A percentile compares a stretch with the other conserved stretches of the same genome.
phyloP scores from a whole-genome alignment of 2,888 invertebrate genomes.

The Entomobrya proxima region DNA sequence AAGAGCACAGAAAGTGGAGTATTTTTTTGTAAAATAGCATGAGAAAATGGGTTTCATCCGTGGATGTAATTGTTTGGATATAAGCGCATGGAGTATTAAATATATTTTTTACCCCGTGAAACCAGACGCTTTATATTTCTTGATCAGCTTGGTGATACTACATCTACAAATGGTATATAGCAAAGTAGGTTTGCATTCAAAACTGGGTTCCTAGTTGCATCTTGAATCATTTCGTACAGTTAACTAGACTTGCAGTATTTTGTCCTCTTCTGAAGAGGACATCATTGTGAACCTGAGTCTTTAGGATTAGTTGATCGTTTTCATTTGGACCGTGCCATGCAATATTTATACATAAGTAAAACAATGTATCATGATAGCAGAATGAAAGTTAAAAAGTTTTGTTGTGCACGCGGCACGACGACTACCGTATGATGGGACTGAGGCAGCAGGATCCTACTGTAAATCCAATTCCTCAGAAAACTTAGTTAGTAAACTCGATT shows the following conservation, averaged over 20 bases:
- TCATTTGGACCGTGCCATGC: background rate
- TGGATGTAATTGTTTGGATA: background rate
- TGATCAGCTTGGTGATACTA: background rate
- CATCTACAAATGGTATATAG: too few relatives aligned
- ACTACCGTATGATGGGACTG: background rate
- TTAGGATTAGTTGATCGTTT: background rate
- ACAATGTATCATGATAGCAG: too few relatives aligned
- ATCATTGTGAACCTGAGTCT: constrained; percentile 12
- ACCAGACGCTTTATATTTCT: constrained; percentile 6
- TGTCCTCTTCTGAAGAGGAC: background rate
- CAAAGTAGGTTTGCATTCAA: too few relatives aligned
- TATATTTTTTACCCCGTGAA: background rate
- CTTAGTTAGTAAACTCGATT: constrained; percentile 52
- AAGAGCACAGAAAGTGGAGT: background rate
- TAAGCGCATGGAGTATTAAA: background rate
- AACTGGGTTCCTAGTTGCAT: too few relatives aligned
- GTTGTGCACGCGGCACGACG: background rate
- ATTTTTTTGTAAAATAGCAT: background rate
- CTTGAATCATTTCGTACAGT: too few relatives aligned
- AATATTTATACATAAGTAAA: too few relatives aligned
- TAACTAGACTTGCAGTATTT: too few relatives aligned
- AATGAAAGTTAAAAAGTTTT: too few relatives aligned
- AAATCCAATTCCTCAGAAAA: constrained; percentile 59
- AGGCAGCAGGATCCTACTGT: constrained; percentile 25
- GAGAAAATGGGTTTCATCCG: background rate